These are phyloP conservation scores for Polietes domitor DNA, from an alignment of 2,888 invertebrate species.

Conservation along the genomic window DNA sequence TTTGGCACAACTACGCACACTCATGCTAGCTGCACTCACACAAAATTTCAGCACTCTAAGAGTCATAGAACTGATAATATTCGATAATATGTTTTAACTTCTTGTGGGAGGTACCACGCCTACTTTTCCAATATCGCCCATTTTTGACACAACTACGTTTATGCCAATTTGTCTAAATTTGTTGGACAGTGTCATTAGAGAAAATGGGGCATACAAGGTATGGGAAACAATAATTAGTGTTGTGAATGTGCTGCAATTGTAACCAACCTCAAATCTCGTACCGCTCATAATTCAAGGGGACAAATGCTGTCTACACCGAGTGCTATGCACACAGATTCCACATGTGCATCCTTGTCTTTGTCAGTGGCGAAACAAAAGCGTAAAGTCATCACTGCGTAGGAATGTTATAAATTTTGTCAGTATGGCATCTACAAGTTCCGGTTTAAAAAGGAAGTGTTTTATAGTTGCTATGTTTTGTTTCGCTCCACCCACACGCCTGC, in stretches of 20 bases:
- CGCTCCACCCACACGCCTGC: not conserved
- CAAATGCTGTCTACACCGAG: not conserved
- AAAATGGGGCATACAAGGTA: too few relatives aligned
- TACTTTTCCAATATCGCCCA: too few relatives aligned
- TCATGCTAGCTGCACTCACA: too few relatives aligned
- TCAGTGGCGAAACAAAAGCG: slow-evolving; percentile 65
- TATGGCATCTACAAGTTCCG: slow-evolving; percentile 67
- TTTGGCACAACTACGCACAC: too few relatives aligned
- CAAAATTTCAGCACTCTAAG: too few relatives aligned
- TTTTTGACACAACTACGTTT: too few relatives aligned
- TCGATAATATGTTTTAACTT: too few relatives aligned
- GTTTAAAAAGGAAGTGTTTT: slow-evolving; percentile 65
- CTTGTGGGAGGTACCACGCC: too few relatives aligned
- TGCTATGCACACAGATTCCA: slow-evolving; percentile 17
- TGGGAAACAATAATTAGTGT: too few relatives aligned
- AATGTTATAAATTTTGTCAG: slow-evolving; percentile 67
- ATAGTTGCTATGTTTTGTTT: slow-evolving; percentile 55
- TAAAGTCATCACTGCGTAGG: slow-evolving; percentile 64
- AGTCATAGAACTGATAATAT: too few relatives aligned
- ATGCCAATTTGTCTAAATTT: too few relatives aligned
- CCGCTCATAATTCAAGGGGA: not conserved
- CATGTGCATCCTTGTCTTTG: slow-evolving; percentile 60
- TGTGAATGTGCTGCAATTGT: not conserved
- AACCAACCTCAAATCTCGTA: not conserved
- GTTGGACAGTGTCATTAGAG: too few relatives aligned